Evolutionary conservation across 2,888 invertebrate species (phyloP).

Genomic region (Dioctria linearis): DNA sequence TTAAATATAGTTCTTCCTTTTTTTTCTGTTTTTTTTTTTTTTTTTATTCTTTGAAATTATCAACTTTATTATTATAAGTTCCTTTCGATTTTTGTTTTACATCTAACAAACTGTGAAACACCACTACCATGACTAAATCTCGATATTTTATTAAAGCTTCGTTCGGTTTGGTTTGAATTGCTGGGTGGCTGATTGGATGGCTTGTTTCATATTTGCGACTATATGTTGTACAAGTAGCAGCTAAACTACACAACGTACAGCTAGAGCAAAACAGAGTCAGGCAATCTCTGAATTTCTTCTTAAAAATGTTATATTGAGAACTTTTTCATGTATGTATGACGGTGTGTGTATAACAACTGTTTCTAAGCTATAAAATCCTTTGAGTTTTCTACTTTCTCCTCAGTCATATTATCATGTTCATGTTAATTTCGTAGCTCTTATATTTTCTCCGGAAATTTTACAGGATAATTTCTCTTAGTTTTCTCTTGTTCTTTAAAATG

Average conservation of each 20-base stretch:
- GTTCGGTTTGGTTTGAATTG: background rate
- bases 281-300: conserved; percentile 28
- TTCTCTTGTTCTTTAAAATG: background rate
- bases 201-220: conserved; percentile 16
- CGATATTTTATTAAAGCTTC: conserved; percentile 40
- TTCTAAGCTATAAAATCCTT: background rate
- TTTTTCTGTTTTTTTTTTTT: conserved; percentile 20
- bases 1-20: conserved; percentile 34
- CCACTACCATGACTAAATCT: conserved; percentile 37
- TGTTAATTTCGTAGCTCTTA: too few species aligned
- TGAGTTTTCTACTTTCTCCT: background rate
- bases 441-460: background rate
- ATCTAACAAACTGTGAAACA: conserved; percentile 20
- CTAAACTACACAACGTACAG: too few species aligned
- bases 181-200: background rate
- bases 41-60: conserved; percentile 30
- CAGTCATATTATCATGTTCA: background rate
- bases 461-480: background rate
- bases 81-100: conserved; percentile 19
- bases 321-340: background rate
- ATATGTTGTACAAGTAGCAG: too few species aligned
- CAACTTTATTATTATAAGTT: conserved; percentile 11
- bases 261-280: background rate
- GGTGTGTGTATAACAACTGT: too few species aligned
- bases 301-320: background rate